Conservation (phyloP, 2,888 invertebrate genomes). For the Rhagophthalmus giganteus region DNA sequence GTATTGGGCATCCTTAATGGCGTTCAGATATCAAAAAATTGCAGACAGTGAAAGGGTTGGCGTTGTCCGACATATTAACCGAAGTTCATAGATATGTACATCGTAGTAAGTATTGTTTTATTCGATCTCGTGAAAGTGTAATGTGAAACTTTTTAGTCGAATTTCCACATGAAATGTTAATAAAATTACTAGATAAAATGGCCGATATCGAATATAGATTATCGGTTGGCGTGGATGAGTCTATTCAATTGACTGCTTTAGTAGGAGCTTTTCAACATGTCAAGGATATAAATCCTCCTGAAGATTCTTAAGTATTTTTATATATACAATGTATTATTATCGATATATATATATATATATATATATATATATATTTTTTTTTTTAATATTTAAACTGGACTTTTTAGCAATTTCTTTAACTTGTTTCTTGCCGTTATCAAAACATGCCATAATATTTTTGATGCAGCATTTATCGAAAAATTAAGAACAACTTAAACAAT, state of each 20-base stretch:
- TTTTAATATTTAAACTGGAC: no score
- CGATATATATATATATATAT: not conserved
- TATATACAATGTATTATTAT: not conserved
- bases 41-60: constrained; percentile 87
- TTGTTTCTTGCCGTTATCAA: no score
- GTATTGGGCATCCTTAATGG: constrained; percentile 24
- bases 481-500: not conserved
- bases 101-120: constrained; percentile 69
- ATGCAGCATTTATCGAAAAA: no score
- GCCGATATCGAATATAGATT: constrained; percentile 88
- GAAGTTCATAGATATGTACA: constrained; percentile 87
- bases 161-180: constrained; percentile 77
- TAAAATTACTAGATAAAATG: constrained; percentile 81
- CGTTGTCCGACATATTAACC: constrained; percentile 89
- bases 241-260: constrained; percentile 85
- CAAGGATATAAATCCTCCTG: constrained; percentile 60
- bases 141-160: constrained; percentile 67
- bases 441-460: not conserved
- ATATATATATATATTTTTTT: constrained; percentile 5
- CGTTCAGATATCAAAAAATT: constrained; percentile 74
- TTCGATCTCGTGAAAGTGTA: not conserved
- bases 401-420: no score
- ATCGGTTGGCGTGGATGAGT: constrained; percentile 85
- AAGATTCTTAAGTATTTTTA: constrained; percentile 21
- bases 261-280: constrained; percentile 85